Conservation (phyloP, 2,113 vertebrate genomes). For the Lota lota region DNA sequence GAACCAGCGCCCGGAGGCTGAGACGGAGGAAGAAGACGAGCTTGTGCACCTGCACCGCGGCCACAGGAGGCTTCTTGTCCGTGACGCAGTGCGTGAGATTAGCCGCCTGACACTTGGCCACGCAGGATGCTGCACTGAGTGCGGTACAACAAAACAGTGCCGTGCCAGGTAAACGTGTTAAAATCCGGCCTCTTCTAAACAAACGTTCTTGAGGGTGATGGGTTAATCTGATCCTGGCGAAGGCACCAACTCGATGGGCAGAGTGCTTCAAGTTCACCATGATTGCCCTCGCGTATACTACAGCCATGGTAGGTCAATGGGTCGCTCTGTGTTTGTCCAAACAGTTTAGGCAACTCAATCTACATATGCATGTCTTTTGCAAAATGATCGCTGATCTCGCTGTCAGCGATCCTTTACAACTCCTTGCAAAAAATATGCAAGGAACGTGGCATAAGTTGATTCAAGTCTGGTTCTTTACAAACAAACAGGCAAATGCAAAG, state of each 20-base stretch:
- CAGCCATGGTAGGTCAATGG: conserved; percentile 24
- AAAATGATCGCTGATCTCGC: too few species aligned
- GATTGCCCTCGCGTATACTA: conserved; percentile 38
- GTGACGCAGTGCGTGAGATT: neutral
- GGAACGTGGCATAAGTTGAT: too few species aligned
- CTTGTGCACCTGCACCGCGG: conserved; percentile 70
- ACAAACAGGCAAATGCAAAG: too few species aligned
- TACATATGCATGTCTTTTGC: too few species aligned
- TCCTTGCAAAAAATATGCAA: too few species aligned
- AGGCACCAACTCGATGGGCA: conserved; percentile 38
- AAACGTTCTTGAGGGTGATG: conserved; percentile 26
- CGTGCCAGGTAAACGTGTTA: conserved; percentile 65
- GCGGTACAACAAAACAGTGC: conserved; percentile 62
- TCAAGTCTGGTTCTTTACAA: too few species aligned
- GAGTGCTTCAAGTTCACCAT: conserved; percentile 48
- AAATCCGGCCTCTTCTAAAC: conserved; percentile 35
- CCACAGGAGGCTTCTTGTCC: conserved; percentile 56
- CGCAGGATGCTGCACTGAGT: conserved; percentile 12
- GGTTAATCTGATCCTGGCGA: conserved; percentile 27
- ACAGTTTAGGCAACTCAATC: too few species aligned
- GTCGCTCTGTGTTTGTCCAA: too few species aligned
- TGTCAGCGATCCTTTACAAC: too few species aligned
- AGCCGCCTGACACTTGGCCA: conserved; percentile 51
- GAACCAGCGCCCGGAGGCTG: conserved; percentile 74
- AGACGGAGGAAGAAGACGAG: conserved; percentile 68